Evolutionary conservation across 2,797 vertebrate species (phyloP).

Genomic region (Fringilla coelebs): DNA sequence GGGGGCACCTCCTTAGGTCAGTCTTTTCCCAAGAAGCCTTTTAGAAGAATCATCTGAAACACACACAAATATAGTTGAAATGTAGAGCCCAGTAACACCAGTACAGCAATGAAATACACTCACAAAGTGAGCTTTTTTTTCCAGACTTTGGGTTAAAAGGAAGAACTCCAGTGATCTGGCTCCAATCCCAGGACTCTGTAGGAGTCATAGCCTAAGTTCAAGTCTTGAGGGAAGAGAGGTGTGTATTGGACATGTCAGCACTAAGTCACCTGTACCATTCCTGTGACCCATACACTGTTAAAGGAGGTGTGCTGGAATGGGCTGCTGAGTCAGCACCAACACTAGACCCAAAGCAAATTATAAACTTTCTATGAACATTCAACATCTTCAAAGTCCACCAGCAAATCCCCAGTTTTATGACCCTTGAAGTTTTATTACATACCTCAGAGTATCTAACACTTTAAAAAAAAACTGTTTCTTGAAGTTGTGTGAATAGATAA

Average conservation of each 20-base stretch:
- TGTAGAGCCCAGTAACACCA: neutral
- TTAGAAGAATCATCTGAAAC: neutral
- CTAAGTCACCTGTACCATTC: neutral
- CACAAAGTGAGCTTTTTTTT: neutral
- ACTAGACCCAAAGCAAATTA: neutral
- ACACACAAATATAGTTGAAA: neutral
- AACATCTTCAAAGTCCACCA: neutral
- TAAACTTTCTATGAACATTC: neutral
- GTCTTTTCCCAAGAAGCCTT: neutral
- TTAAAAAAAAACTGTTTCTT: neutral
- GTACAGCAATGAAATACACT: neutral
- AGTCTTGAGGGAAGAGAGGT: neutral
- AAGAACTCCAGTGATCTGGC: neutral
- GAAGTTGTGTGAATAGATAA: neutral
- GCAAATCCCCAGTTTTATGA: neutral
- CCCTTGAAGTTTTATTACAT: neutral
- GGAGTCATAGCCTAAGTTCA: neutral
- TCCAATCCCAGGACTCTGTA: neutral
- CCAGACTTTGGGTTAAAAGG: neutral
- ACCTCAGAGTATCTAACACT: neutral
- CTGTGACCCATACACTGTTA: neutral
- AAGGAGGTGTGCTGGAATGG: neutral
- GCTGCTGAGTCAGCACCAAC: neutral
- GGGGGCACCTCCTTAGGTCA: neutral
- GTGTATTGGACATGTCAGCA: neutral